Evolutionary conservation across 1,140 invertebrate species (phyloP), one percentile per base, ranked within the genome.

Genomic region (Eupeodes corollae): DNA sequence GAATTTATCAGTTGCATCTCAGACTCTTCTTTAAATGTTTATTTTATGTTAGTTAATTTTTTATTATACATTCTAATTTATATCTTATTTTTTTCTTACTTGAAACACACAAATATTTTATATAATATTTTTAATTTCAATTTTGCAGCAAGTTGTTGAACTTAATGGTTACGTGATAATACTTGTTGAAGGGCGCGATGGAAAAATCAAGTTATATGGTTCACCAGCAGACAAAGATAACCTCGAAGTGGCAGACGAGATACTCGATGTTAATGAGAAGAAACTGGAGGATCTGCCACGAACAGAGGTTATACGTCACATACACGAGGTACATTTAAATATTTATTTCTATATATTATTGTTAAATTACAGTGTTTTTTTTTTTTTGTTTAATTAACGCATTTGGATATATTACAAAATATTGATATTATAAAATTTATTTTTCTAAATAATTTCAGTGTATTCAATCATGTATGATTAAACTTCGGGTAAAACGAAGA

Each of bases 81-180:
- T n/a, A n/a, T n/a, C n/a, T n/a, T n/a, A n/a, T n/a, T n/a, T n/a
- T n/a, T n/a, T n/a, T n/a, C n/a, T n/a, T n/a, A n/a, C n/a, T n/a
- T n/a, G n/a, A n/a, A n/a, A n/a, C n/a, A n/a, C n/a, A n/a, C n/a
- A n/a, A n/a, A n/a, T n/a, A n/a, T n/a, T n/a, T n/a, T n/a, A n/a
- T n/a, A n/a, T n/a, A n/a, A n/a, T n/a, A n/a, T n/a, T n/a, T n/a
- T n/a, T n/a, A n/a, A n/a, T n/a, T n/a, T n/a, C n/a, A n/a, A n/a
- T n/a, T 40, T n/a, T 41, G 54, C 62, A 68, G 64, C 66, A 70
- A 61, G 70, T 88, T 75, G 89, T 95, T 60, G 91, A 96, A 76
- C 77, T 96, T 66, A 87, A 89, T 56, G 91, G 91, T 58, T 96
- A 96, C 74, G 90, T 95, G 65, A 95, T 96, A 67, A 91, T 95